phyloP scores from a whole-genome alignment of 2,113 vertebrate species.

The Chaetops frenatus region DNA sequence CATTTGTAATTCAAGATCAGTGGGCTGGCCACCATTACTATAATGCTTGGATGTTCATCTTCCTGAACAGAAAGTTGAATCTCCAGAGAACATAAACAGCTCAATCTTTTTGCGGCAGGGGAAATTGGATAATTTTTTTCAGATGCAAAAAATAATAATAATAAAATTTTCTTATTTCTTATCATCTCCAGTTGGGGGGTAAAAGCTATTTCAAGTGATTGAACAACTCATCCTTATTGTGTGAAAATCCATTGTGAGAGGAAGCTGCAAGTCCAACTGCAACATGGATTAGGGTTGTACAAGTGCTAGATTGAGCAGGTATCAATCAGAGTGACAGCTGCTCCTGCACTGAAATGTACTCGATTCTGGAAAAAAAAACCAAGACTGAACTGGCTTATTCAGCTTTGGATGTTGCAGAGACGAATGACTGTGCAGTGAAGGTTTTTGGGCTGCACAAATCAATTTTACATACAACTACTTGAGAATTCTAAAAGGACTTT shows the following conservation, averaged over 20 bases:
- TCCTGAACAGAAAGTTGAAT: neutral
- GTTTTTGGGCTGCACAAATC: neutral
- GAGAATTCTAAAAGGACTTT: neutral
- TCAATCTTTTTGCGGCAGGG: neutral
- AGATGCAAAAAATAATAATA: neutral
- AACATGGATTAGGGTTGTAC: neutral
- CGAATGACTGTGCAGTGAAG: neutral
- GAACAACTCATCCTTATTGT: neutral
- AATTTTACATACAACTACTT: neutral
- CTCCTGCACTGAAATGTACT: neutral
- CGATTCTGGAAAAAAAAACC: fast-evolving
- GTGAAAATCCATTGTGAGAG: neutral
- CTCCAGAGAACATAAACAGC: neutral
- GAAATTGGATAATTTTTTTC: neutral
- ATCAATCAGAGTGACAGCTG: neutral
- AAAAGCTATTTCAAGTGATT: neutral
- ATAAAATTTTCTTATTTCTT: neutral
- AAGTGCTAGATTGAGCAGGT: neutral
- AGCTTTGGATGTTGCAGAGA: neutral
- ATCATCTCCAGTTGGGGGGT: fast-evolving
- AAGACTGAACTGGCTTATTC: neutral
- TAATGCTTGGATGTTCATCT: neutral
- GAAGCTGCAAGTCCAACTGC: neutral
- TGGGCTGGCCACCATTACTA: neutral
- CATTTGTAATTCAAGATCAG: neutral